These are phyloP conservation scores for Zaprionus vittiger DNA, from an alignment of 1,140 invertebrate genomes.

Conservation along the genomic window DNA sequence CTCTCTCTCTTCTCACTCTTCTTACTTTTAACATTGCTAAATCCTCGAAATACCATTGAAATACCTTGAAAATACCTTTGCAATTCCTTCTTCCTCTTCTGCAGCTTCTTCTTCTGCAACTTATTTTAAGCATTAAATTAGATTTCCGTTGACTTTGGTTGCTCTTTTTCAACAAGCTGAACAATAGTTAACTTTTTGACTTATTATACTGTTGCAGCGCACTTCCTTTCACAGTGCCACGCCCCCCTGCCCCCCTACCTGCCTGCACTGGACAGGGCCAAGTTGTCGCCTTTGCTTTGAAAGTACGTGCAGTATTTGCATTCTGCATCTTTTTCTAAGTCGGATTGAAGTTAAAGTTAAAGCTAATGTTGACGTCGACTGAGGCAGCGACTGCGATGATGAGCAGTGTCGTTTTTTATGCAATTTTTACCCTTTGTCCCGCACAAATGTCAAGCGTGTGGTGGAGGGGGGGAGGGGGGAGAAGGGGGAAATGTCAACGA, in stretches of 20 bases:
- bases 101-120: background rate
- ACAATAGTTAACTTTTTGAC: slow-evolving; percentile 9
- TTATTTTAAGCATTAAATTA: slow-evolving; percentile 3
- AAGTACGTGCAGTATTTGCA: slow-evolving; percentile 36
- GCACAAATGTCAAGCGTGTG: slow-evolving; percentile 43
- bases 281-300: background rate
- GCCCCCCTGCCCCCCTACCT: background rate
- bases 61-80: background rate
- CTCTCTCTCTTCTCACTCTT: too few relatives aligned
- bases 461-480: background rate
- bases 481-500: slow-evolving; percentile 16
- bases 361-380: slow-evolving; percentile 7
- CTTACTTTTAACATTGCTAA: too few relatives aligned
- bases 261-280: background rate
- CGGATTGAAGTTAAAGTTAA: slow-evolving; percentile 18
- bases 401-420: slow-evolving; percentile 27
- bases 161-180: background rate
- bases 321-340: slow-evolving; percentile 10
- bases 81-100: background rate
- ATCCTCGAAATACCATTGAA: too few relatives aligned
- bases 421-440: slow-evolving; percentile 45
- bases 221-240: background rate
- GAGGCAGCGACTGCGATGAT: background rate
- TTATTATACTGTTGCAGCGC: background rate
- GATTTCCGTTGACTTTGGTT: slow-evolving; percentile 3